Percentiles rank a stretch among this genome's conserved stretches.
These are phyloP conservation scores for Amazona ochrocephala DNA, from an alignment of 2,797 vertebrate genomes.

Conservation along the genomic window DNA sequence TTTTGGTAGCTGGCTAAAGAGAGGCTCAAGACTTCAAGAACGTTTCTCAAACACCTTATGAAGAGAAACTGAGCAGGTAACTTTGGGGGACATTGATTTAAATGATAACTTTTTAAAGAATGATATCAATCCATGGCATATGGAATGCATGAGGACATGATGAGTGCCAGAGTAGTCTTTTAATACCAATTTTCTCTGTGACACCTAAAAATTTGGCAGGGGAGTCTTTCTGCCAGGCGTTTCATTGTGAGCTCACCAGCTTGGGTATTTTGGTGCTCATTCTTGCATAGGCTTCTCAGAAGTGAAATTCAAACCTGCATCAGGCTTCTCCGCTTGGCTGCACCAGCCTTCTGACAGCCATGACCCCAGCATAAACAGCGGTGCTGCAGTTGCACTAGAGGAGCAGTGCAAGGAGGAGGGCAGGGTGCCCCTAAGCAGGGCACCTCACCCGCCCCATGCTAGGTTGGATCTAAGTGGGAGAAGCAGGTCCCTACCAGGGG, in stretches of 20 bases:
- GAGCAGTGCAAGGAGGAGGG: fast-evolving
- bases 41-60: background rate
- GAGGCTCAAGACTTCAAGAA: background rate
- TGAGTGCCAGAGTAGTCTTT: background rate
- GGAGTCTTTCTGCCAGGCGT: background rate
- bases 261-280: background rate
- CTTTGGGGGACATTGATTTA: background rate
- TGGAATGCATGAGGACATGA: background rate
- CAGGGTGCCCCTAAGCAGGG: background rate
- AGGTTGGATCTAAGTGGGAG: no score
- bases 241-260: background rate
- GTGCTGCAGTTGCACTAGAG: fast-evolving
- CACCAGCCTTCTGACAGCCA: fast-evolving
- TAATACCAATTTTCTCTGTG: background rate
- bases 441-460: fast-evolving
- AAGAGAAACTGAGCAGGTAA: background rate
- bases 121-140: background rate
- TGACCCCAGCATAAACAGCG: fast-evolving
- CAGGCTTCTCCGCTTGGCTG: background rate
- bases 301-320: background rate
- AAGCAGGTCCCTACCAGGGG: background rate
- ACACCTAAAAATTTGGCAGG: background rate
- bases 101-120: background rate
- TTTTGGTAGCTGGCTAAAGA: background rate
- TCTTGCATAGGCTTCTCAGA: background rate